Conservation (phyloP, 2,888 invertebrate species). For the Pammene fasciana region DNA sequence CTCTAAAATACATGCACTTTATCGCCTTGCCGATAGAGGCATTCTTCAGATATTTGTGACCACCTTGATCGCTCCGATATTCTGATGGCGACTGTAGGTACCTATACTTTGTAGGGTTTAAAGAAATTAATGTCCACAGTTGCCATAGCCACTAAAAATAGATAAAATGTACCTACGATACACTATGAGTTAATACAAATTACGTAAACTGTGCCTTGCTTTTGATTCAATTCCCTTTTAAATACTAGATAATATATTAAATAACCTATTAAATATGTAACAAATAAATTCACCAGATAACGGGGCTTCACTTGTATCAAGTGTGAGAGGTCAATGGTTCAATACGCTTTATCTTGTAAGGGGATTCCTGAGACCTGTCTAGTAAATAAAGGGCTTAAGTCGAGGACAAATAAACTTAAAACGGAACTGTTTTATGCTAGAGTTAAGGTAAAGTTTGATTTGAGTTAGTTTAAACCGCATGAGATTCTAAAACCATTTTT, state of each 20-base stretch:
- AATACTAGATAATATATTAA: not conserved
- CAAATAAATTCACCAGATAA: slow-evolving; percentile 10
- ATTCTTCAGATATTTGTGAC: no score
- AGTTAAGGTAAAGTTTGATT: not conserved
- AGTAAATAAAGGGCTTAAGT: not conserved
- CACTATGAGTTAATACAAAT: no score
- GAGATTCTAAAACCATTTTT: not conserved
- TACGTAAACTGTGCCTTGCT: not conserved
- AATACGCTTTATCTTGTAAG: slow-evolving; percentile 8
- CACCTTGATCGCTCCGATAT: no score
- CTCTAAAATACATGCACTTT: no score
- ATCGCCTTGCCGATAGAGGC: no score
- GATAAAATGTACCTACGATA: no score
- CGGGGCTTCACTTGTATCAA: slow-evolving; percentile 10
- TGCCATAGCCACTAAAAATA: no score
- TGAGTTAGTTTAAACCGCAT: not conserved
- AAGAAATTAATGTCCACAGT: no score
- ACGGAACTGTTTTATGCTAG: not conserved
- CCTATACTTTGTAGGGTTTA: no score
- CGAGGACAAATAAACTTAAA: not conserved
- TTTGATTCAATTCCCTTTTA: not conserved
- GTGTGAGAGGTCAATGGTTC: slow-evolving; percentile 13
- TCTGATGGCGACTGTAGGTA: no score
- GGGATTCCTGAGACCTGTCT: slow-evolving; percentile 7
- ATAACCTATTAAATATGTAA: not conserved